Conservation (phyloP, 2,797 vertebrate genomes). For the Siniperca undulata region DNA sequence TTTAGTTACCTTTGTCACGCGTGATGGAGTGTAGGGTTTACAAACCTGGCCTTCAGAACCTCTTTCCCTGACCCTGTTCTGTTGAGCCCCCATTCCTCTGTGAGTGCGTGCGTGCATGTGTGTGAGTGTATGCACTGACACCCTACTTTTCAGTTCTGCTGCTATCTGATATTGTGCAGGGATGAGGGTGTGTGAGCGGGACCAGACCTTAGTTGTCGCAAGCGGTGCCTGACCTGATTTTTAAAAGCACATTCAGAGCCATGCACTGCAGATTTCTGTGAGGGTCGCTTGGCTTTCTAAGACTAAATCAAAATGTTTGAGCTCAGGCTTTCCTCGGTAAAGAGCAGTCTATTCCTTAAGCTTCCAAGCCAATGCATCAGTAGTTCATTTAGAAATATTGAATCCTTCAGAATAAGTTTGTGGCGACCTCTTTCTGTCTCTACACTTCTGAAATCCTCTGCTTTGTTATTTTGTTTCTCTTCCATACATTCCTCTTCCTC, state of each 20-base stretch:
- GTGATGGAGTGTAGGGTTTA: conserved; percentile 79
- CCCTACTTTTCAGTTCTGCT: conserved; percentile 61
- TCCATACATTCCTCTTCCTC: conserved; percentile 28
- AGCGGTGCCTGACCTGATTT: conserved; percentile 73
- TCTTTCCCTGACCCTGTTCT: conserved; percentile 73
- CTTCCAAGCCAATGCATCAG: conserved; percentile 57
- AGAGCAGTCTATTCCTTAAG: conserved; percentile 61
- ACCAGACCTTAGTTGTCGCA: conserved; percentile 75
- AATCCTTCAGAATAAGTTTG: conserved; percentile 61
- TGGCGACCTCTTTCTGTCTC: conserved; percentile 38
- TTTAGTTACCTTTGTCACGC: conserved; percentile 79
- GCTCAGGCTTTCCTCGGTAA: conserved; percentile 54
- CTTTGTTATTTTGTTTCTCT: conserved; percentile 40
- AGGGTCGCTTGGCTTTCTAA: conserved; percentile 50
- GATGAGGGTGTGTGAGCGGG: conserved; percentile 65
- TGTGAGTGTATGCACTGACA: conserved; percentile 52
- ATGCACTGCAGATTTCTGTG: conserved; percentile 54
- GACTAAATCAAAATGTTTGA: conserved; percentile 70
- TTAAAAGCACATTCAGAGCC: conserved; percentile 53
- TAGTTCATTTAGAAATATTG: conserved; percentile 71
- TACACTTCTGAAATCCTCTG: conserved; percentile 43
- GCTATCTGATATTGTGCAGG: conserved; percentile 77
- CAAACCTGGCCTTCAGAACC: conserved; percentile 72
- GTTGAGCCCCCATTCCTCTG: conserved; percentile 45
- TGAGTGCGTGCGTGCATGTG: conserved; percentile 33